A percentile compares a stretch with the other conserved stretches of the same genome.
These are phyloP conservation scores for Dinocampus coccinellae DNA, from an alignment of 2,888 invertebrate species.

Conservation along the genomic window DNA sequence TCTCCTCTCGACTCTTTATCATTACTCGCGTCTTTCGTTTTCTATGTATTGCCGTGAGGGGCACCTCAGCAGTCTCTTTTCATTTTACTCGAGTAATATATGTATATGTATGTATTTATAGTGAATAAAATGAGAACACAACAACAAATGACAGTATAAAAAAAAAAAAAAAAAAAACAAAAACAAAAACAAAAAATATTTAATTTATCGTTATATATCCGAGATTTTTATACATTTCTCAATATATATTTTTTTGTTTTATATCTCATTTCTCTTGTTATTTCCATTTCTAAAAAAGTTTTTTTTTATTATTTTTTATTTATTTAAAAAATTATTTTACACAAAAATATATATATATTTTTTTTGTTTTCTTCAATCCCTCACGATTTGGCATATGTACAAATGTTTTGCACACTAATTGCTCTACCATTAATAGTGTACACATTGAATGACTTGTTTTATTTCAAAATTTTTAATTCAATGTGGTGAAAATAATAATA, in stretches of 20 bases:
- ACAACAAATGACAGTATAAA: background rate
- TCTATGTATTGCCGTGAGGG: constrained; percentile 32
- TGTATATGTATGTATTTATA: background rate
- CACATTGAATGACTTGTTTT: constrained; percentile 37
- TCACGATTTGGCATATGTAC: background rate
- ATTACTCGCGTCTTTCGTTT: constrained; percentile 23
- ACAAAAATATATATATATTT: too few species aligned
- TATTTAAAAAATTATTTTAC: too few species aligned
- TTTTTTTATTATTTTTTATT: too few species aligned
- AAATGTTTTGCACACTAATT: too few species aligned
- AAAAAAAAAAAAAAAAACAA: too few species aligned
- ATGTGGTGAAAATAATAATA: too few species aligned
- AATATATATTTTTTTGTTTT: background rate
- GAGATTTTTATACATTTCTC: too few species aligned
- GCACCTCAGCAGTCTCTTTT: background rate
- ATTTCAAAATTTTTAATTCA: background rate
- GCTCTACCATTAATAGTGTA: too few species aligned
- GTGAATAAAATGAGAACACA: background rate
- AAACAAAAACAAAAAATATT: too few species aligned
- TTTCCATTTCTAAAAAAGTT: background rate
- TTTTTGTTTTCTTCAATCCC: background rate
- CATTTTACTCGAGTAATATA: background rate
- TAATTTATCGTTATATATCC: background rate
- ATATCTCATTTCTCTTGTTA: background rate
- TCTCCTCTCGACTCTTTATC: constrained; percentile 36